Evolutionary conservation across 92 coral and sea anemone species (phyloP), one percentile per base, ranked within the genome.

Genomic region (Phenganax stokvisi): DNA sequence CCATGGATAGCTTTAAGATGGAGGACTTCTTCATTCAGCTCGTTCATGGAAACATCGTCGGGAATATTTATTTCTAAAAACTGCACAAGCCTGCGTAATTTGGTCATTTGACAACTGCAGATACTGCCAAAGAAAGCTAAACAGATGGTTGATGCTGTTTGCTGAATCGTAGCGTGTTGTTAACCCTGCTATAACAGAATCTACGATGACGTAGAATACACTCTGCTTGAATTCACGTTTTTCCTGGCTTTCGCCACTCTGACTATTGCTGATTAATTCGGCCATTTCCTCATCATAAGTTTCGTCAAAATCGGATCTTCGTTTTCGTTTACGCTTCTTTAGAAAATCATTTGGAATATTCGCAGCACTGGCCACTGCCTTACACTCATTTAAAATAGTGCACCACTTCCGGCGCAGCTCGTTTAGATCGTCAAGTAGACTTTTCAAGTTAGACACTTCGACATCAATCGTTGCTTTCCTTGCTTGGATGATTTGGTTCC

Each of bases 401-500:
- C 25, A 20, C 53, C 75, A 71, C 29, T 71, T 71, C 75, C 4
- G 0, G 54, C 54, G 54, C 75, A 71, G 75, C 63, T 2, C 8
- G 4, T 57, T 57, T 8, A 57, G 63, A 57, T 71, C 75, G 1
- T 71, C 52, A 25, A 71, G 54, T 9, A 71, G 75, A 71, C 52
- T 25, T 54, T 71, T 71, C 31, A 65, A 2, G 31, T 65, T 65
- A 6, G 0, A 15, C 28, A 65, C 71, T 65, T 65, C 27, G 16
- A 65, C 71, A 65, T 65, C 71, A 11, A 65, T 65, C 2, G 71
- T 65, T 11, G 71, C 71, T 12, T 5, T 31, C 54, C 75, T 71
- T 25, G 51, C 75, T 71, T 71, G 75, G 54, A 71, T 71, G 54
- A 71, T 31, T 71, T 71, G 75, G 75, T 31, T 71, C 17, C 75